These are phyloP conservation scores for Metacarcinus magister DNA, from an alignment of 2,888 invertebrate genomes.

Conservation along the genomic window DNA sequence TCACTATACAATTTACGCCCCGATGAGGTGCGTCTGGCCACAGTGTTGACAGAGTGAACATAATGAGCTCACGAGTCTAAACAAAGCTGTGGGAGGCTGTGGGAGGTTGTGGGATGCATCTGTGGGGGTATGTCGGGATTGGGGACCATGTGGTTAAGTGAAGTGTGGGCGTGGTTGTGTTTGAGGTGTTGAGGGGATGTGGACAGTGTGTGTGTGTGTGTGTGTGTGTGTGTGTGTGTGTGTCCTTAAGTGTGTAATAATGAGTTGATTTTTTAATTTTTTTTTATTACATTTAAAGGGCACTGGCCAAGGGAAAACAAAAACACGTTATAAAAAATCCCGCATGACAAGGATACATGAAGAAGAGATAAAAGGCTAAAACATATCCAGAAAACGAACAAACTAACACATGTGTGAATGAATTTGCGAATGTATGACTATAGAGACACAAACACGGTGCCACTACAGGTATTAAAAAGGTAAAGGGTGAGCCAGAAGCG, in stretches of 20 bases:
- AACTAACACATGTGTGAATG: background rate
- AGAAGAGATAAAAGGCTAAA: background rate
- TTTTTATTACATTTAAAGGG: no score
- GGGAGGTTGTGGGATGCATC: background rate
- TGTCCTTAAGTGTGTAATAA: no score
- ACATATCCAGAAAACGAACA: background rate
- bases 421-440: background rate
- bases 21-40: background rate
- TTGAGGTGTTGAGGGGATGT: no score
- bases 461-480: background rate
- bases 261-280: no score
- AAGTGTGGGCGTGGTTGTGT: background rate
- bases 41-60: background rate
- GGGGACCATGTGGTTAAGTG: background rate
- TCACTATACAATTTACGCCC: slow-evolving; percentile 28
- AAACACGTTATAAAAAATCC: background rate
- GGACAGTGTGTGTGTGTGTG: background rate
- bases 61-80: slow-evolving; percentile 15
- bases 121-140: background rate
- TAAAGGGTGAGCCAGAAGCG: background rate
- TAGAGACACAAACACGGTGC: background rate
- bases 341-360: background rate
- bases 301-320: no score
- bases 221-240: slow-evolving; percentile 4
- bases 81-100: slow-evolving; percentile 34